Evolutionary conservation across 1,140 invertebrate genomes (phyloP).

Genomic region (Bombus polaris): DNA sequence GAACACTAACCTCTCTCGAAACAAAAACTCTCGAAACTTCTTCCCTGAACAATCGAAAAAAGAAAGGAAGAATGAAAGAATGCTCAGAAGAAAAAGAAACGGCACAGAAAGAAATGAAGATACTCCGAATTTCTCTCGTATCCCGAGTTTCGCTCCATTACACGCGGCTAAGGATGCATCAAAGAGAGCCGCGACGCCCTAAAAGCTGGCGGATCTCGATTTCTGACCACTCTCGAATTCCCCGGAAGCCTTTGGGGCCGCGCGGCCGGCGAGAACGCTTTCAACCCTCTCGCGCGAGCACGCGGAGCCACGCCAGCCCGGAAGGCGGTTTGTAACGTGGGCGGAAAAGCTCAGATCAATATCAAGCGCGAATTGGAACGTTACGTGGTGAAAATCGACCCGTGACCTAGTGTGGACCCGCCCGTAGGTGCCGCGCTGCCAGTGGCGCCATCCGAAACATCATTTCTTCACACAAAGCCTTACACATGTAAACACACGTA

Average conservation of each 20-base stretch:
- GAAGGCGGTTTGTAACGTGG: conserved; percentile 64
- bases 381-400: conserved; percentile 79
- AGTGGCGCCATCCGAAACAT: conserved; percentile 72
- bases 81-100: background rate
- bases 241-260: background rate
- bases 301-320: conserved; percentile 22
- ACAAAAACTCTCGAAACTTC: background rate
- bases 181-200: conserved; percentile 2
- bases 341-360: conserved; percentile 81
- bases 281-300: conserved; percentile 13
- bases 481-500: background rate
- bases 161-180: conserved; percentile 6
- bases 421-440: conserved; percentile 70
- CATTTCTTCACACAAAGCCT: conserved; percentile 6
- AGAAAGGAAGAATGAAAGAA: background rate
- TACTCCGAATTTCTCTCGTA: background rate
- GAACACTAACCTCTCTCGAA: too few relatives aligned
- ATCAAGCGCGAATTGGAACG: conserved; percentile 81
- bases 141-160: background rate
- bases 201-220: conserved; percentile 10
- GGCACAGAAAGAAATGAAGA: background rate
- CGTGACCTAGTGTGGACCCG: conserved; percentile 81
- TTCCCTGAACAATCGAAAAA: background rate
- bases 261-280: conserved; percentile 14
- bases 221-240: conserved; percentile 7